Base-by-base conservation (phyloP, 2,113 vertebrate genomes). In the Kryptolebias marmoratus region DNA sequence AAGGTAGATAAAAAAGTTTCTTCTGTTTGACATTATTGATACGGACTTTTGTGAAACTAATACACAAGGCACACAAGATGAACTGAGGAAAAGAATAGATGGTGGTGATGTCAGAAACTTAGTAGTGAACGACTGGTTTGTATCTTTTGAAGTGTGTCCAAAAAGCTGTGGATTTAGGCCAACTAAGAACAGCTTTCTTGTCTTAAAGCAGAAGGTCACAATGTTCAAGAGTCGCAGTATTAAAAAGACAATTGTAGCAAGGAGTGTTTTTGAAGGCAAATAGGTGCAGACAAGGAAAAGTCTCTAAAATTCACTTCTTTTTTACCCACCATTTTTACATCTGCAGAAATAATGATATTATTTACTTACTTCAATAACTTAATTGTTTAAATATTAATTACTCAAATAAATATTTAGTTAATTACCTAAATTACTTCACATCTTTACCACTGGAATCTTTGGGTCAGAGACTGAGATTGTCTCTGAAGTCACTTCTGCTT, bases 241-340 rank as follows among this genome's bases (percentile, higher is more conserved):
- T 66, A 57, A 73, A 64, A 68, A 84, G 80, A 80, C 84, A 89
- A 92, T 90, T 85, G 42, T n/a, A 72, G 63, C 32, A 56, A 73
- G 64, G 39, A 18, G 55, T 12, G 8, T 57, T 80, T 73, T 56
- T 80, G 59, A 68, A 72, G 77, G 68, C 67, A 75, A 87, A 88
- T 79, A 14, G 18, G 49, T 54, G 68, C 59, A 61, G 60, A 71
- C 52, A 61, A 73, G 65, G 68, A 86, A 88, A 76, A 81, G 12
- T 74, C 10, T 2, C 44, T 48, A 53, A 54, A 31, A 58, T 32
- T 73, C 52, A 58, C 55, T 55, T 75, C 28, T 80, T 8, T 12
- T 39, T 61, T 77, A 31, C 65, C 11, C 18, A 66, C 83, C 87
- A 60, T 84, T 49, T 60, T 69, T 63, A 1, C 50, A 59, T 42